A percentile compares a stretch with the other conserved stretches of the same genome.
These are phyloP conservation scores for Struthio camelus DNA, from an alignment of 2,113 vertebrate genomes.

Conservation along the genomic window DNA sequence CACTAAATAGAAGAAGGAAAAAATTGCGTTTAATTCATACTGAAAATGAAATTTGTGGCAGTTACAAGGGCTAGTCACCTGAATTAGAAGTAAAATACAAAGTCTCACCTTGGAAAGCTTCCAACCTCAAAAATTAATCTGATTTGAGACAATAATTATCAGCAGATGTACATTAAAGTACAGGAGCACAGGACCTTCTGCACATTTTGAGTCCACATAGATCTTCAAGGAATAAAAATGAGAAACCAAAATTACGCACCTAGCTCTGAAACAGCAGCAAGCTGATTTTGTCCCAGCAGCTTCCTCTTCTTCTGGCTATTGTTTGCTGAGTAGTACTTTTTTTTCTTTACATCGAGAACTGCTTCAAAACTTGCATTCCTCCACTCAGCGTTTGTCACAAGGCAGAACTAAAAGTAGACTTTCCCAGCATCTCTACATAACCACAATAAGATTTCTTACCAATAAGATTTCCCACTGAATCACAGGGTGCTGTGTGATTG, in stretches of 20 bases:
- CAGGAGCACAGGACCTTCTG: neutral
- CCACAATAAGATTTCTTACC: neutral
- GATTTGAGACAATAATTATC: neutral
- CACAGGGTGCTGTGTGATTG: neutral
- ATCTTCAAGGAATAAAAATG: neutral
- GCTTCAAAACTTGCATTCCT: neutral
- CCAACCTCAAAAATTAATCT: slow-evolving; percentile 29
- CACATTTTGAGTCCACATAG: neutral
- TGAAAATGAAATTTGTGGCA: neutral
- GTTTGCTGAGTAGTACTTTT: neutral
- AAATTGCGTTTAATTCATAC: neutral
- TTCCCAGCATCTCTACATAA: neutral
- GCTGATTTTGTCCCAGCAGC: neutral
- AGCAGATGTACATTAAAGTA: neutral
- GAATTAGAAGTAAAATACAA: slow-evolving; percentile 4
- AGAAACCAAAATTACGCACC: neutral
- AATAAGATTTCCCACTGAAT: neutral
- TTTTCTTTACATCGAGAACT: neutral
- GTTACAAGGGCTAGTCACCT: neutral
- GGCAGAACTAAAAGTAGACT: neutral
- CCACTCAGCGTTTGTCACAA: neutral
- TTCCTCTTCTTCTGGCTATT: neutral
- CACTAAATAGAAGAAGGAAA: neutral
- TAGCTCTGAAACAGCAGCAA: neutral
- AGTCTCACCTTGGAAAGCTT: neutral